phyloP scores from a whole-genome alignment of 2,888 invertebrate species.

The Nasonia oneida region DNA sequence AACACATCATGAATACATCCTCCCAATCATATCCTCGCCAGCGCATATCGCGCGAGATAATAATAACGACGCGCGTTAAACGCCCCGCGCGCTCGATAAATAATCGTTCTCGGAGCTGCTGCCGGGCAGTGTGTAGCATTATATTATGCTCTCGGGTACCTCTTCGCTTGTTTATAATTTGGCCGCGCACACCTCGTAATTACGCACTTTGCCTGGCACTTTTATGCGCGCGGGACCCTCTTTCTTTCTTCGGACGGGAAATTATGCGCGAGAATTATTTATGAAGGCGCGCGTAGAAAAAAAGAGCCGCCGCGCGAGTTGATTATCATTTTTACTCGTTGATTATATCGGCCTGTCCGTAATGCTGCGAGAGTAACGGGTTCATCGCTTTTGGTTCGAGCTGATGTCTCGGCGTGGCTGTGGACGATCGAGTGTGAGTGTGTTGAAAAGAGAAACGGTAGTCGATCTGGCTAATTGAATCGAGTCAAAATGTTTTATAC shows the following conservation, averaged over 20 bases:
- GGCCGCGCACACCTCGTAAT: conserved; percentile 29
- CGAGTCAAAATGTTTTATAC: conserved; percentile 26
- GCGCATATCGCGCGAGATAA: conserved; percentile 53
- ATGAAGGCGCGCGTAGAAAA: conserved; percentile 40
- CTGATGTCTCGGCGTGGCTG: not conserved
- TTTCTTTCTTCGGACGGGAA: conserved; percentile 2
- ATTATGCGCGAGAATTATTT: conserved; percentile 60
- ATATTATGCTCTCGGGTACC: conserved; percentile 21
- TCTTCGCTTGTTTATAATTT: conserved; percentile 53
- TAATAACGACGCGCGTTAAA: conserved; percentile 36
- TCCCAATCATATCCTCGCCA: conserved; percentile 48
- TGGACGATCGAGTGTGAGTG: not conserved
- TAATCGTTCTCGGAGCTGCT: conserved; percentile 43
- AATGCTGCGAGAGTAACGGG: conserved; percentile 53
- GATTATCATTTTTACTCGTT: conserved; percentile 50
- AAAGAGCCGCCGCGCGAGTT: not conserved
- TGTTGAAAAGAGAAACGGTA: not conserved
- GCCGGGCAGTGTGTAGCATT: not conserved
- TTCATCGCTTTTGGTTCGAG: conserved; percentile 45
- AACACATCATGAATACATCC: conserved; percentile 38
- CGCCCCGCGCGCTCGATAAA: conserved; percentile 23
- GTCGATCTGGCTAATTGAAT: conserved; percentile 50
- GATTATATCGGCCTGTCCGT: conserved; percentile 26
- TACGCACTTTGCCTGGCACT: conserved; percentile 29
- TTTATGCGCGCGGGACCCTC: not conserved